Evolutionary conservation across 2,888 invertebrate genomes (phyloP).

Genomic region (Atrina japonica): DNA sequence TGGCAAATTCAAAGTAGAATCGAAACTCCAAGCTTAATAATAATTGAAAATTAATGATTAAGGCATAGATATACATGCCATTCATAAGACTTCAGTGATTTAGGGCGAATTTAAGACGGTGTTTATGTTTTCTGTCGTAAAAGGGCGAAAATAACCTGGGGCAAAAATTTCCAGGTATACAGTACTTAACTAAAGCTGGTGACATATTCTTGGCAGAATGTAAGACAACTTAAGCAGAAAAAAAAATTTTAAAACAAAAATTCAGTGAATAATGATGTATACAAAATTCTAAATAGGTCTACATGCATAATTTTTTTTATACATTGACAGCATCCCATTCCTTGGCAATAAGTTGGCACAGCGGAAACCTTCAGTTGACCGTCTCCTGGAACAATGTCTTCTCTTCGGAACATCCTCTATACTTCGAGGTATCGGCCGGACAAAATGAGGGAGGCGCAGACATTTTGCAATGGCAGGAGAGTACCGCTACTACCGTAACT

Average conservation of each 20-base stretch:
- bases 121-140: no score
- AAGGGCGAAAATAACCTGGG: background rate
- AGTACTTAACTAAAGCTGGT: no score
- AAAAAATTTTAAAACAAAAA: background rate
- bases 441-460: conserved; percentile 20
- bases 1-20: no score
- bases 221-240: no score
- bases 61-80: no score
- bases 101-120: no score
- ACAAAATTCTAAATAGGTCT: no score
- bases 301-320: background rate
- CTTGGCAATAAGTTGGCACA: conserved; percentile 14
- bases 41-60: no score
- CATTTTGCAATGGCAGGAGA: conserved; percentile 34
- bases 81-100: no score
- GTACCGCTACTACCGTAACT: conserved; percentile 6
- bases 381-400: conserved; percentile 13
- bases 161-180: no score
- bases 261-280: background rate
- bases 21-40: no score
- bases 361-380: conserved; percentile 1
- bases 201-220: no score
- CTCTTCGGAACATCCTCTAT: conserved; percentile 15
- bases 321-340: background rate
- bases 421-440: conserved; percentile 23